Evolutionary conservation across 2,888 invertebrate species (phyloP).

Genomic region (Deilephila elpenor): DNA sequence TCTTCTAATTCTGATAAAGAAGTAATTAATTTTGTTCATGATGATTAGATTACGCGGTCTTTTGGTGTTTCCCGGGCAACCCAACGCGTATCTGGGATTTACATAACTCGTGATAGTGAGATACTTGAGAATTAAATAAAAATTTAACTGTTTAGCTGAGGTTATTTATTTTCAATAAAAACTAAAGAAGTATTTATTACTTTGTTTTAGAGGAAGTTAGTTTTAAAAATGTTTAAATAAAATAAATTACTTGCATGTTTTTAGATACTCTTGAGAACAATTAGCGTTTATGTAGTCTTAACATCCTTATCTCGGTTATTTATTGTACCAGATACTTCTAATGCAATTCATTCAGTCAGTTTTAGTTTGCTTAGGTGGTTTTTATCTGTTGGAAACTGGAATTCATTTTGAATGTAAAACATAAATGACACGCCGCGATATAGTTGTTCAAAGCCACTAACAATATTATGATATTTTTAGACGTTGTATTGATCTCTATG

Average conservation of each 20-base stretch:
- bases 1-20: slow-evolving; percentile 2
- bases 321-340: slow-evolving; percentile 4
- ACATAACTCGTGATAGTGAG: neutral
- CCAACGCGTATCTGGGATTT: neutral
- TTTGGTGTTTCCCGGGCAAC: slow-evolving; percentile 3
- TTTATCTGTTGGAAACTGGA: neutral
- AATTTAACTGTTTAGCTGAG: no score
- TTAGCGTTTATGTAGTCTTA: neutral
- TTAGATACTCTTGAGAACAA: neutral
- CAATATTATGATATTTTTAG: no score
- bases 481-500: no score
- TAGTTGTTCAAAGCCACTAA: no score
- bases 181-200: no score
- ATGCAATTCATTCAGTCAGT: neutral
- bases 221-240: neutral
- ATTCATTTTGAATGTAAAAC: neutral
- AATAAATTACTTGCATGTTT: neutral
- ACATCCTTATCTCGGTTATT: slow-evolving; percentile 5
- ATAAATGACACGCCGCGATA: no score
- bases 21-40: neutral
- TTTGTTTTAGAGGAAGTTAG: neutral
- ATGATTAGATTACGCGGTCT: slow-evolving; percentile 1
- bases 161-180: no score
- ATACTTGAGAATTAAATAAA: neutral
- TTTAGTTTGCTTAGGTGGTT: neutral